These are phyloP conservation scores for Hemibates koningsi DNA, from an alignment of 2,113 vertebrate species.

Conservation along the genomic window DNA sequence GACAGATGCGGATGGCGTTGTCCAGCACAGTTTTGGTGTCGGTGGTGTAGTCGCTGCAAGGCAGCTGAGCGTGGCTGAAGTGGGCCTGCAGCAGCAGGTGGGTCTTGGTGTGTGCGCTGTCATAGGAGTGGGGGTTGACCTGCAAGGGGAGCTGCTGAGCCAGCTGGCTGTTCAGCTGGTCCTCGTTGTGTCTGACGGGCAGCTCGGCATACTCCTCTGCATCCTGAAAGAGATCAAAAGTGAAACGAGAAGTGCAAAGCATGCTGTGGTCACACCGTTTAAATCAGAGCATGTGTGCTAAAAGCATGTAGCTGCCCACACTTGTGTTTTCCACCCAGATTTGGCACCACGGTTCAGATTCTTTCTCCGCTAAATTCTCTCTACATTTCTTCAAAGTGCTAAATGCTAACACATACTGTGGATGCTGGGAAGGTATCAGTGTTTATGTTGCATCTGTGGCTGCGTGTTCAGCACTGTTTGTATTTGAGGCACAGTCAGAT, in stretches of 20 bases:
- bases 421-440: not conserved
- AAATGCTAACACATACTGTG: not conserved
- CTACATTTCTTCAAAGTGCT: not conserved
- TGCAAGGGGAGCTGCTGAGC: conserved; percentile 87
- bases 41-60: conserved; percentile 90
- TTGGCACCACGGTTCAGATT: not conserved
- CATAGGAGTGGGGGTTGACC: conserved; percentile 89
- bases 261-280: not conserved
- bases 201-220: conserved; percentile 93
- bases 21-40: conserved; percentile 97
- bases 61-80: conserved; percentile 84
- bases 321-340: not conserved
- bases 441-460: not conserved
- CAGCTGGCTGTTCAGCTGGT: conserved; percentile 93
- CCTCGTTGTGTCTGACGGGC: conserved; percentile 96
- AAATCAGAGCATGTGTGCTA: not conserved
- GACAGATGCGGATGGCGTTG: conserved; percentile 91
- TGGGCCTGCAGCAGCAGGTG: conserved; percentile 93
- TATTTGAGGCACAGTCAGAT: conserved; percentile 10
- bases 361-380: not conserved
- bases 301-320: not conserved
- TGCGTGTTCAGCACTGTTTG: not conserved
- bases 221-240: conserved; percentile 69
- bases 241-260: not conserved
- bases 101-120: conserved; percentile 95